Evolutionary conservation across 2,888 invertebrate genomes (phyloP).

Genomic region (Ophonus ardosiacus): DNA sequence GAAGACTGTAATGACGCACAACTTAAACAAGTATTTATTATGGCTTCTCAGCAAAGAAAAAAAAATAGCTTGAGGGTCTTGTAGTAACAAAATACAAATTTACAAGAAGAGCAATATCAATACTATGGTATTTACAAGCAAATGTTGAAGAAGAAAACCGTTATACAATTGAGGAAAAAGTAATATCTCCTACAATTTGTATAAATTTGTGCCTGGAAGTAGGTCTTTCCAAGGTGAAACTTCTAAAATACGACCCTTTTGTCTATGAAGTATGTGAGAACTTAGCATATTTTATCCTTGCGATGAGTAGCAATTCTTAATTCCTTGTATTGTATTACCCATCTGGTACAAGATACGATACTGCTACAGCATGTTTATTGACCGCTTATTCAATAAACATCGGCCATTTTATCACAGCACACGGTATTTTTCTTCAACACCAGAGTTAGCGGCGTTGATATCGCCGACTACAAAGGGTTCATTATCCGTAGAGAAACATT

Average conservation of each 20-base stretch:
- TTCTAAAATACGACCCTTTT: background rate
- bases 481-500: slow-evolving; percentile 17
- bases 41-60: no score
- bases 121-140: no score
- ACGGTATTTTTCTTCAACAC: slow-evolving; percentile 2
- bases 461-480: slow-evolving; percentile 21
- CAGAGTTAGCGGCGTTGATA: background rate
- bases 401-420: slow-evolving; percentile 6
- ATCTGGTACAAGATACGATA: slow-evolving; percentile 44
- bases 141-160: no score
- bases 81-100: no score
- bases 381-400: slow-evolving; percentile 16
- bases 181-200: background rate
- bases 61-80: no score
- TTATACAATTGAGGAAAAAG: no score
- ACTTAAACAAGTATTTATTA: no score
- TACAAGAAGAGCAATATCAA: no score
- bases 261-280: background rate
- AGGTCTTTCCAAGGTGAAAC: background rate
- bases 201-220: background rate
- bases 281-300: background rate
- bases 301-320: slow-evolving; percentile 47
- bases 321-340: slow-evolving; percentile 39
- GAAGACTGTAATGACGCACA: no score
- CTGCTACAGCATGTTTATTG: slow-evolving; percentile 13